phyloP scores from a whole-genome alignment of 2,888 invertebrate species.

The Agrochola macilenta region DNA sequence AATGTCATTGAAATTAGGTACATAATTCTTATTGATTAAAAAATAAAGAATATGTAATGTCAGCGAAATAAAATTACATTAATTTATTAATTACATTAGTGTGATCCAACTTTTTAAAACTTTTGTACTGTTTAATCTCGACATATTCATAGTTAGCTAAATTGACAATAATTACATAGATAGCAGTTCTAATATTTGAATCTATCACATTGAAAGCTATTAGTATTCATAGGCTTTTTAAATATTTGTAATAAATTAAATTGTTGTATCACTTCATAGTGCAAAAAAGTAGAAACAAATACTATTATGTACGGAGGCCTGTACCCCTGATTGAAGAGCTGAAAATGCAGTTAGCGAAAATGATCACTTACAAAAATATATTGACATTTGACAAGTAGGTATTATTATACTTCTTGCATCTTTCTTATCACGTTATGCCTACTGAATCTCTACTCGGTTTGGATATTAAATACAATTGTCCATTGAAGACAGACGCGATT shows the following conservation, averaged over 20 bases:
- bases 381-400: constrained; percentile 46
- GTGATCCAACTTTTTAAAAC: constrained; percentile 25
- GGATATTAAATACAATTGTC: constrained; percentile 18
- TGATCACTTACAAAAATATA: constrained; percentile 58
- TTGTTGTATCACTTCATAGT: constrained; percentile 2
- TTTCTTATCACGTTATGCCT: constrained; percentile 19
- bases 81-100: constrained; percentile 22
- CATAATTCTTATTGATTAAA: constrained; percentile 37
- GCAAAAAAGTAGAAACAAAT: constrained; percentile 12
- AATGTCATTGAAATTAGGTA: constrained; percentile 44
- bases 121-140: constrained; percentile 62
- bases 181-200: constrained; percentile 32
- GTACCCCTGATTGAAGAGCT: constrained; percentile 10
- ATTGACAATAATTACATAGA: constrained; percentile 45
- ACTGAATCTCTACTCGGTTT: constrained; percentile 30
- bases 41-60: constrained; percentile 43
- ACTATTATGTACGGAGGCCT: not conserved
- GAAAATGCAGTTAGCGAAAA: constrained; percentile 29
- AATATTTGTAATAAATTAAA: constrained; percentile 6
- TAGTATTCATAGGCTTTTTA: constrained; percentile 31
- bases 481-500: constrained; percentile 4
- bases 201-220: constrained; percentile 62
- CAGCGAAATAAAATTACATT: constrained; percentile 34
- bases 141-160: constrained; percentile 39
- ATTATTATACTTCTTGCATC: constrained; percentile 25